Conservation (phyloP, 2,113 vertebrate genomes). For the Octodon degus region DNA sequence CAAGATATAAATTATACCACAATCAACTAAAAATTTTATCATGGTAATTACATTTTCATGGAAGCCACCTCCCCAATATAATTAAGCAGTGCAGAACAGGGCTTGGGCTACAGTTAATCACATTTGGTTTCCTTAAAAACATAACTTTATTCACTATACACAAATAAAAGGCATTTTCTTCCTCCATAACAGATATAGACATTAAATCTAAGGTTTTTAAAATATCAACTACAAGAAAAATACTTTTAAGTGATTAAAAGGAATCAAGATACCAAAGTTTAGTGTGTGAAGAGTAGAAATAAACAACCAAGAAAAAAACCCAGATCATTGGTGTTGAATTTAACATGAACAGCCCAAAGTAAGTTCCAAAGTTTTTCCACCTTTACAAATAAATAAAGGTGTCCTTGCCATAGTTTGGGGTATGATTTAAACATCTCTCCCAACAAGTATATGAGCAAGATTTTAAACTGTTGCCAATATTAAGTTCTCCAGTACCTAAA, state of each 20-base stretch:
- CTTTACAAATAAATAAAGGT: constrained; percentile 81
- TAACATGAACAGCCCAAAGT: constrained; percentile 74
- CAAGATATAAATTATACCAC: constrained; percentile 72
- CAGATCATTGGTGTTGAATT: constrained; percentile 71
- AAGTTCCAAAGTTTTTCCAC: constrained; percentile 76
- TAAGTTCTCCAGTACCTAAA: constrained; percentile 84
- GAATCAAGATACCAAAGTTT: constrained; percentile 72
- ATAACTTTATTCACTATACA: constrained; percentile 77
- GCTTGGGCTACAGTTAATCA: constrained; percentile 75
- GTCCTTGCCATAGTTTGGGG: constrained; percentile 76
- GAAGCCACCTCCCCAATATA: constrained; percentile 60
- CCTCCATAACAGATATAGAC: constrained; percentile 66
- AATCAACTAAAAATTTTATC: constrained; percentile 68
- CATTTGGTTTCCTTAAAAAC: constrained; percentile 76
- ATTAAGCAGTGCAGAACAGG: constrained; percentile 79
- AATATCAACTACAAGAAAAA: constrained; percentile 74
- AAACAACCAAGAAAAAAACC: constrained; percentile 77
- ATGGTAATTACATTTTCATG: constrained; percentile 55
- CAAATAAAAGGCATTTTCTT: constrained; percentile 76
- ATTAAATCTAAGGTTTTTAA: constrained; percentile 67
- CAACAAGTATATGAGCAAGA: constrained; percentile 67
- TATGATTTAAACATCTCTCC: constrained; percentile 62
- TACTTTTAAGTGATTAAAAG: constrained; percentile 72
- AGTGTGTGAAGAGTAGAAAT: constrained; percentile 65
- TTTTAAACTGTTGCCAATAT: constrained; percentile 82